Evolutionary conservation across 2,888 invertebrate species (phyloP), one percentile per base, ranked within the genome.

Genomic region (Lapara coniferarum): DNA sequence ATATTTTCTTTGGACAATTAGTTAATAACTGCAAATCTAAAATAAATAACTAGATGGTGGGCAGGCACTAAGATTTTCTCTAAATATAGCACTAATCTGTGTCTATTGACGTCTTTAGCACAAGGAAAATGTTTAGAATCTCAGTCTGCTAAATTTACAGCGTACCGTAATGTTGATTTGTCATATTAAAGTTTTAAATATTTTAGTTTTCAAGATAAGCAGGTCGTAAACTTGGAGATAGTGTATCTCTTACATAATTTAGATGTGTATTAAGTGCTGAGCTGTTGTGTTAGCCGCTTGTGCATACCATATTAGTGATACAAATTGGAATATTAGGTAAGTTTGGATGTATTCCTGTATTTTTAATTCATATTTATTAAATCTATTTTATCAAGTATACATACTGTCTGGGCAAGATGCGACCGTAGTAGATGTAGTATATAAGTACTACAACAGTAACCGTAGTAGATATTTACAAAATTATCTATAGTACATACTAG

Each of bases 191-290:
- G 16, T 13, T 46, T 63, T 63, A 49, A 25, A 13, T 63, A 63
- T 63, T 46, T 63, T 63, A 25, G 46, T 46, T 63, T 59, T 63
- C 63, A 2, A 16, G 63, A 63, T 63, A 63, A 49, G 19, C 13
- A 44, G 67, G 46, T 67, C 67, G n/a, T 67, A 55, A 55, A 67
- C 67, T 56, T 25, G 1, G n/a, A 67, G 67, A 67, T 67, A 67
- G 19, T 10, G n/a, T 25, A 55, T 57, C 57, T 49, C 19, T 68
- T 68, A 68, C 46, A 51, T 68, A 68, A 68, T 58, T 30, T 30
- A n/a, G 49, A 10, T 63, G 3, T 57, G 46, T 63, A 63, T 63
- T 63, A 19, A 19, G 49, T 46, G 19, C 8, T 13, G 49, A 16
- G 19, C 63, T 63, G 63, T 63, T 19, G 63, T 46, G 63, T 5